A percentile compares a stretch with the other conserved stretches of the same genome.
phyloP scores from a whole-genome alignment of 2,888 invertebrate genomes.

The Germaria angustata region DNA sequence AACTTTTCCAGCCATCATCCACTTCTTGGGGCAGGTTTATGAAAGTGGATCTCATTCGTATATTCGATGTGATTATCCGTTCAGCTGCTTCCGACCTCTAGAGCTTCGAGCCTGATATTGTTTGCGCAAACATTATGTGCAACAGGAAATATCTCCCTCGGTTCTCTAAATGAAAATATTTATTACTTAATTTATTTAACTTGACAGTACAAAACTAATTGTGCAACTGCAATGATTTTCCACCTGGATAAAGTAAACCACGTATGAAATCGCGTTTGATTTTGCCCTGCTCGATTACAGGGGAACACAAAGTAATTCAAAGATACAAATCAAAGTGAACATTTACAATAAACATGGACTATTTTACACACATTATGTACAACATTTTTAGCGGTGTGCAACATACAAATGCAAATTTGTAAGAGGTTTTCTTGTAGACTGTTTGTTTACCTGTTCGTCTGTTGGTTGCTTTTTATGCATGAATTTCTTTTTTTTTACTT shows the following conservation, averaged over 20 bases:
- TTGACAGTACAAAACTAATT: constrained; percentile 49
- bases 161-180: constrained; percentile 32
- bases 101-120: too few species aligned
- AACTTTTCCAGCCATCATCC: too few species aligned
- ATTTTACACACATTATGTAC: constrained; percentile 18
- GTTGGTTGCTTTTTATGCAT: neutral
- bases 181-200: constrained; percentile 47
- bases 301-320: neutral
- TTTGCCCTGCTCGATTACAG: constrained; percentile 16
- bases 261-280: constrained; percentile 12
- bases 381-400: neutral
- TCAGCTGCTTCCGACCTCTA: too few species aligned
- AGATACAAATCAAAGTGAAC: constrained; percentile 43
- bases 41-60: too few species aligned
- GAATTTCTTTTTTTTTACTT: neutral
- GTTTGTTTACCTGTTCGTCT: neutral
- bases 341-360: constrained; percentile 33
- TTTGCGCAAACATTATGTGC: too few species aligned
- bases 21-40: too few species aligned
- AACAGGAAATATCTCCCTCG: neutral
- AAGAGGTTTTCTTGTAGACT: constrained; percentile 1
- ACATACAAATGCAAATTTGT: constrained; percentile 50
- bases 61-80: too few species aligned
- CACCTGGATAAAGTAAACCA: neutral
- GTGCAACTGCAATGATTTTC: constrained; percentile 40